phyloP scores from a whole-genome alignment of 2,888 invertebrate genomes.

The Melipona bicolor region DNA sequence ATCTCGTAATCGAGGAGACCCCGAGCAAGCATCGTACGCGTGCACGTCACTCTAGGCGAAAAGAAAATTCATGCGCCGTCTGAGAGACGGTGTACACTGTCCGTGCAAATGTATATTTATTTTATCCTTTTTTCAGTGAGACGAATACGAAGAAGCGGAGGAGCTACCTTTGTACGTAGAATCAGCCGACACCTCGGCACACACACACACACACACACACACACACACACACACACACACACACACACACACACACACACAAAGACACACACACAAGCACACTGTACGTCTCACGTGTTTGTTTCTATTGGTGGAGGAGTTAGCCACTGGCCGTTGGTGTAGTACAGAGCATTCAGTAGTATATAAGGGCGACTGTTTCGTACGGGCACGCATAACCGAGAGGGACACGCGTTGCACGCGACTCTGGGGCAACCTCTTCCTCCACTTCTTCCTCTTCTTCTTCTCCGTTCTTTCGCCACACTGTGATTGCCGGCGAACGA shows the following conservation, averaged over 20 bases:
- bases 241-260: not conserved
- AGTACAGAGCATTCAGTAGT: conserved; percentile 69
- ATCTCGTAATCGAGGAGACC: not conserved
- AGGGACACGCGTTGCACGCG: conserved; percentile 58
- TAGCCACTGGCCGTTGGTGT: conserved; percentile 67
- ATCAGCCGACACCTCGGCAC: not conserved
- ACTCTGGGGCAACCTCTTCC: conserved; percentile 17
- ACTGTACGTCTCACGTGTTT: conserved; percentile 61
- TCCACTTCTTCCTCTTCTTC: conserved; percentile 11
- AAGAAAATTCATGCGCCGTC: not conserved
- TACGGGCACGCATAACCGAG: conserved; percentile 63
- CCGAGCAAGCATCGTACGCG: not conserved
- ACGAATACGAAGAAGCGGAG: not conserved
- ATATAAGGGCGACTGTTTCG: conserved; percentile 77
- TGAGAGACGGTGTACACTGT: not conserved
- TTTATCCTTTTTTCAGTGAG: not conserved
- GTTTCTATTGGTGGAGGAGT: conserved; percentile 73
- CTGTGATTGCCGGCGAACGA: not conserved
- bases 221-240: too few relatives aligned
- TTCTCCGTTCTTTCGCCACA: not conserved
- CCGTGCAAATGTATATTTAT: conserved; percentile 26
- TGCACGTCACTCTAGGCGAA: not conserved
- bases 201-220: too few relatives aligned
- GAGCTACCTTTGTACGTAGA: not conserved
- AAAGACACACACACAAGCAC: not conserved